Evolutionary conservation across 2,888 invertebrate genomes (phyloP).

Genomic region (Trissolcus japonicus): DNA sequence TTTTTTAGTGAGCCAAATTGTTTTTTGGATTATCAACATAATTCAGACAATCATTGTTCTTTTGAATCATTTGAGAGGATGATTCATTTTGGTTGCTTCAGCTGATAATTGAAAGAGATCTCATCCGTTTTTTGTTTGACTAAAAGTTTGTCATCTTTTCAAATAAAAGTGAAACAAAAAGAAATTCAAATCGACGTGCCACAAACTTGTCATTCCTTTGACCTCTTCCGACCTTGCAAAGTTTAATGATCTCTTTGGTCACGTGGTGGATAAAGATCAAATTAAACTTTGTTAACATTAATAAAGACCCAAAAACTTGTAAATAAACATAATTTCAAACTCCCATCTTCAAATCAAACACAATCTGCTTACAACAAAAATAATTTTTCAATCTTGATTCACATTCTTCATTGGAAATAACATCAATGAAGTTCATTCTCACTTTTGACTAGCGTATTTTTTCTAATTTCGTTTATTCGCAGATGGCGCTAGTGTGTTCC

Average conservation of each 20-base stretch:
- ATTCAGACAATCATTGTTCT: too few relatives aligned
- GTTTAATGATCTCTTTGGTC: slow-evolving; percentile 17
- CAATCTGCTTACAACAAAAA: too few relatives aligned
- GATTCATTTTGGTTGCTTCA: neutral
- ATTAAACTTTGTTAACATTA: neutral
- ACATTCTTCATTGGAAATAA: neutral
- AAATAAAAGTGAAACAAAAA: neutral
- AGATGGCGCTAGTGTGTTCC: too few relatives aligned
- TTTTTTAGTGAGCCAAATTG: too few relatives aligned
- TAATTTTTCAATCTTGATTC: too few relatives aligned
- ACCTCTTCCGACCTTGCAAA: slow-evolving; percentile 17
- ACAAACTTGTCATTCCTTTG: slow-evolving; percentile 2
- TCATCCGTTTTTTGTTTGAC: neutral
- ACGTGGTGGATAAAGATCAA: slow-evolving; percentile 8
- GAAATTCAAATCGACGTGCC: neutral
- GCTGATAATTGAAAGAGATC: neutral
- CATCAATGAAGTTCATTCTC: neutral
- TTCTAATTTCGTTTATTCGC: neutral
- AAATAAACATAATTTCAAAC: neutral
- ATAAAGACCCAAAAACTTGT: neutral
- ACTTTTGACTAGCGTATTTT: neutral
- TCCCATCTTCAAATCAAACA: neutral
- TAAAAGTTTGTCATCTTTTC: neutral
- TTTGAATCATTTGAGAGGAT: neutral
- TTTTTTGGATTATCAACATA: too few relatives aligned